These are phyloP conservation scores for Conger conger DNA, from an alignment of 2,113 vertebrate genomes.

Conservation along the genomic window DNA sequence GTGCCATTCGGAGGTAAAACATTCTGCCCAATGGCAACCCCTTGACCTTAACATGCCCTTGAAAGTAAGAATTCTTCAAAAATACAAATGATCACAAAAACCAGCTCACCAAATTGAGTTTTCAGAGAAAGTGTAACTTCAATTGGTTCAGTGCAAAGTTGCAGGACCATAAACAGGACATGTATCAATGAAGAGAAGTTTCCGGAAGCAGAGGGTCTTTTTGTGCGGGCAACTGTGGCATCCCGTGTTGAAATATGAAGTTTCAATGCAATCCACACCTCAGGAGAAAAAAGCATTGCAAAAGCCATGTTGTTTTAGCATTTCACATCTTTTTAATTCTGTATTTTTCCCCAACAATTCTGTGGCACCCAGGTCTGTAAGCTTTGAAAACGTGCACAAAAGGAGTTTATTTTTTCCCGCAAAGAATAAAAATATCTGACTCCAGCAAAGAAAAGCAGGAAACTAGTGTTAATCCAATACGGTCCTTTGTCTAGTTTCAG, in stretches of 20 bases:
- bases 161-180: background rate
- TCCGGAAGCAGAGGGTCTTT: no score
- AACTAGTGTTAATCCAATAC: constrained; percentile 70
- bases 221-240: no score
- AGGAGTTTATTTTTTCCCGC: constrained; percentile 61
- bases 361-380: constrained; percentile 77
- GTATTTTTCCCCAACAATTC: constrained; percentile 73
- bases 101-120: no score
- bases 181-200: background rate
- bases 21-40: no score
- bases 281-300: constrained; percentile 31
- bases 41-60: no score
- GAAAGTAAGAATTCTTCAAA: no score
- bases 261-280: background rate
- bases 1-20: no score
- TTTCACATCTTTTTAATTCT: constrained; percentile 73
- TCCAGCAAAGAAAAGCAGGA: constrained; percentile 74
- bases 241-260: background rate
- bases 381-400: constrained; percentile 77
- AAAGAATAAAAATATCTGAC: constrained; percentile 67
- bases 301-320: constrained; percentile 63
- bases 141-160: background rate
- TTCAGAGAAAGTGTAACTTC: no score
- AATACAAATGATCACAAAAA: no score
- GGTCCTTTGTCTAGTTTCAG: constrained; percentile 60